These are phyloP conservation scores for Dastarcus helophoroides DNA, from an alignment of 2,888 invertebrate species.

Conservation along the genomic window DNA sequence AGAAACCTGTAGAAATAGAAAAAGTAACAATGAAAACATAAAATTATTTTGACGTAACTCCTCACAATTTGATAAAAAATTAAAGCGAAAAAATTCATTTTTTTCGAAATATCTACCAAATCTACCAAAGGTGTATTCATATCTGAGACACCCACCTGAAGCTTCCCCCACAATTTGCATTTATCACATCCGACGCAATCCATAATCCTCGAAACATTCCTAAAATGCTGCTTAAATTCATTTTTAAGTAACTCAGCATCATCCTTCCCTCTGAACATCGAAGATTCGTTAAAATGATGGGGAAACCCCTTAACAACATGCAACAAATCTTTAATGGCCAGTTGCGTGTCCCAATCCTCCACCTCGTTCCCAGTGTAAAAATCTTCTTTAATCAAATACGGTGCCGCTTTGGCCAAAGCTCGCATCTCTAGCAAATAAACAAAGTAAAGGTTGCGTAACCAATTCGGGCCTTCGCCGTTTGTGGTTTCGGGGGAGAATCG, in stretches of 20 bases:
- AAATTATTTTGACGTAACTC: too few species aligned
- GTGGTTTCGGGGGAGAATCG: constrained; percentile 84
- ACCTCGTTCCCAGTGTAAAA: constrained; percentile 68
- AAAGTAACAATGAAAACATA: too few species aligned
- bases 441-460: constrained; percentile 94
- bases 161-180: constrained; percentile 97
- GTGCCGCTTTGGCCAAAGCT: constrained; percentile 86
- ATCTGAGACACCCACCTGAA: constrained; percentile 52
- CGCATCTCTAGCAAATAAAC: constrained; percentile 87
- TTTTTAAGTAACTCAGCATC: constrained; percentile 59
- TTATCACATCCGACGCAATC: constrained; percentile 99
- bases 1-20: too few species aligned
- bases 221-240: constrained; percentile 90
- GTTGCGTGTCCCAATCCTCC: constrained; percentile 77
- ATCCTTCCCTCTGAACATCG: constrained; percentile 72
- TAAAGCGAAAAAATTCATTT: background rate
- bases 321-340: constrained; percentile 75
- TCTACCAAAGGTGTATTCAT: too few species aligned
- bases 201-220: constrained; percentile 97
- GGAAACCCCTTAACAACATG: constrained; percentile 62
- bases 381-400: constrained; percentile 72
- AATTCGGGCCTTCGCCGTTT: constrained; percentile 78
- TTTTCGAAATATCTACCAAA: too few species aligned
- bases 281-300: constrained; percentile 90
- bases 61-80: background rate